A percentile compares a stretch with the other conserved stretches of the same genome.
phyloP scores from a whole-genome alignment of 2,113 vertebrate species.

The Rhinichthys klamathensis region DNA sequence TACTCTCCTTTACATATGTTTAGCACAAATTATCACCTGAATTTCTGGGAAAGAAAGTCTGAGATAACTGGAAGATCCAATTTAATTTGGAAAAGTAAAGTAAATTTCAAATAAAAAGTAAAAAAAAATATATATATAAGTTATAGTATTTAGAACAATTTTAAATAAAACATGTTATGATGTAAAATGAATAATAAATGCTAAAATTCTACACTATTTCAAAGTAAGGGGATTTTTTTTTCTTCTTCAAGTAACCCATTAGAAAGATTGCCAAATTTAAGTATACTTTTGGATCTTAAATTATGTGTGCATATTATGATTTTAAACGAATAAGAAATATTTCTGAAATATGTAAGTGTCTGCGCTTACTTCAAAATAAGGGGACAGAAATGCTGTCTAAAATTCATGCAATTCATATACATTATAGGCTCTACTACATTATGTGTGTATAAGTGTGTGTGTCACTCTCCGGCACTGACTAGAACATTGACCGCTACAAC shows the following conservation, averaged over 20 bases:
- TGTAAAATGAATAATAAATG: not conserved
- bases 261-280: not conserved
- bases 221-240: not conserved
- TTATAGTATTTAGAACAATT: not conserved
- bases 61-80: not conserved
- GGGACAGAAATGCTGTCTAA: not conserved
- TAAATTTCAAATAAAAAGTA: not conserved
- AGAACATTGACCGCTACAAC: conserved; percentile 21
- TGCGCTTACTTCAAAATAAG: not conserved
- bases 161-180: not conserved
- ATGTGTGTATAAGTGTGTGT: not conserved
- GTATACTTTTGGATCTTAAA: not conserved
- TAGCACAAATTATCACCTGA: not conserved
- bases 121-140: not conserved
- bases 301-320: not conserved
- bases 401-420: not conserved
- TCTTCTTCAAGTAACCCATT: not conserved
- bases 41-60: not conserved
- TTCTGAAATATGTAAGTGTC: not conserved
- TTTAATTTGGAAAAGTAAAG: not conserved
- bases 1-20: not conserved
- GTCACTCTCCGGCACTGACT: conserved; percentile 29
- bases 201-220: not conserved
- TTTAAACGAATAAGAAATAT: not conserved
- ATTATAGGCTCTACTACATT: not conserved